Conservation (phyloP, 2,888 invertebrate species). For the Folsomia manolachei region DNA sequence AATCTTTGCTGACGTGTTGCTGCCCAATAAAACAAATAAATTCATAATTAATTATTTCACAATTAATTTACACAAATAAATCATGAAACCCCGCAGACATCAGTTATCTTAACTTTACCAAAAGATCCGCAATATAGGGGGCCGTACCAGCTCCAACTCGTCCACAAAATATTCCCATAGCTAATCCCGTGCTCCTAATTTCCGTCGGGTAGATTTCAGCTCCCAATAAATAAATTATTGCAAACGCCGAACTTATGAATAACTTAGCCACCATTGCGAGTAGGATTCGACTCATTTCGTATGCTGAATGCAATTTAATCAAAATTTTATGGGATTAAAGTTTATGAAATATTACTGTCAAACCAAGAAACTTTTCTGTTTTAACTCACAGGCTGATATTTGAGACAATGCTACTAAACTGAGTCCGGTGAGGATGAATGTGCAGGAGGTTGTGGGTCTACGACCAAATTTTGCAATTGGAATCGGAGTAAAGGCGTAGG, state of each 20-base stretch:
- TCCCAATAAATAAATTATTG: slow-evolving; percentile 44
- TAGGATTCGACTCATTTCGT: slow-evolving; percentile 35
- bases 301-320: slow-evolving; percentile 17
- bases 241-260: slow-evolving; percentile 42
- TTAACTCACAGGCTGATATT: slow-evolving; percentile 31
- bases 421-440: slow-evolving; percentile 40
- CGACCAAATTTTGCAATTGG: slow-evolving; percentile 45
- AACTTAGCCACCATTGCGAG: slow-evolving; percentile 47
- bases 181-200: slow-evolving; percentile 43
- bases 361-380: neutral
- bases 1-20: slow-evolving; percentile 38
- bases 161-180: slow-evolving; percentile 40
- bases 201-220: slow-evolving; percentile 47
- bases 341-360: neutral
- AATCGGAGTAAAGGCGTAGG: slow-evolving; percentile 41
- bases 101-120: slow-evolving; percentile 30
- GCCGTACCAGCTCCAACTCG: slow-evolving; percentile 45
- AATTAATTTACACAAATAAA: too few species aligned
- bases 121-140: slow-evolving; percentile 43
- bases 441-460: slow-evolving; percentile 40
- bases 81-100: too few species aligned
- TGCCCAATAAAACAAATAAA: slow-evolving; percentile 30
- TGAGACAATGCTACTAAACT: slow-evolving; percentile 34
- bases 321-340: neutral
- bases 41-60: neutral